Conservation (phyloP, 1,140 invertebrate species). For the Bombus soroeensis region DNA sequence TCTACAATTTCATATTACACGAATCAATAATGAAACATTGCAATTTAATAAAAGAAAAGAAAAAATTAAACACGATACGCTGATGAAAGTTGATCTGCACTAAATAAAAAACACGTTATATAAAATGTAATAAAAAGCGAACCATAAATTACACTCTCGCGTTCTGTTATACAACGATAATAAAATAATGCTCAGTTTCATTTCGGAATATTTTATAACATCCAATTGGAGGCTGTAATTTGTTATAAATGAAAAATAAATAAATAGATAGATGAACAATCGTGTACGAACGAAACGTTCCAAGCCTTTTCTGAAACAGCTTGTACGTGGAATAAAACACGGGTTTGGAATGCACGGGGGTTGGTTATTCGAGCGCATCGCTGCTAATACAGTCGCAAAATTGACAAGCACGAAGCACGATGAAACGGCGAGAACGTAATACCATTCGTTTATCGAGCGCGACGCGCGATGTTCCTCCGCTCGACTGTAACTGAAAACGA, state of each 20-base stretch:
- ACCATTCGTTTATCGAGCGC: slow-evolving; percentile 43
- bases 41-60: too few relatives aligned
- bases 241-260: not conserved
- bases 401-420: slow-evolving; percentile 16
- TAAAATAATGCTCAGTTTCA: not conserved
- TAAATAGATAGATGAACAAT: not conserved
- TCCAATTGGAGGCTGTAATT: not conserved
- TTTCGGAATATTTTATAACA: not conserved
- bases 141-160: not conserved
- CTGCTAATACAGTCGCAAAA: slow-evolving; percentile 19
- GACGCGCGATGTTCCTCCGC: not conserved
- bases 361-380: slow-evolving; percentile 19
- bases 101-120: not conserved
- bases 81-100: too few relatives aligned
- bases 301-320: not conserved
- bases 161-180: not conserved
- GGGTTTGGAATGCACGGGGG: slow-evolving; percentile 11
- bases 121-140: not conserved
- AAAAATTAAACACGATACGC: too few relatives aligned
- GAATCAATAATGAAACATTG: too few relatives aligned
- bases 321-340: too few relatives aligned
- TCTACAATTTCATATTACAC: too few relatives aligned
- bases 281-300: not conserved
- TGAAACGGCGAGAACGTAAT: slow-evolving; percentile 25
- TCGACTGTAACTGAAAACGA: slow-evolving; percentile 9